Evolutionary conservation across 2,113 vertebrate genomes (phyloP), one percentile per base, ranked within the genome.

Genomic region (Mus spicilegus): DNA sequence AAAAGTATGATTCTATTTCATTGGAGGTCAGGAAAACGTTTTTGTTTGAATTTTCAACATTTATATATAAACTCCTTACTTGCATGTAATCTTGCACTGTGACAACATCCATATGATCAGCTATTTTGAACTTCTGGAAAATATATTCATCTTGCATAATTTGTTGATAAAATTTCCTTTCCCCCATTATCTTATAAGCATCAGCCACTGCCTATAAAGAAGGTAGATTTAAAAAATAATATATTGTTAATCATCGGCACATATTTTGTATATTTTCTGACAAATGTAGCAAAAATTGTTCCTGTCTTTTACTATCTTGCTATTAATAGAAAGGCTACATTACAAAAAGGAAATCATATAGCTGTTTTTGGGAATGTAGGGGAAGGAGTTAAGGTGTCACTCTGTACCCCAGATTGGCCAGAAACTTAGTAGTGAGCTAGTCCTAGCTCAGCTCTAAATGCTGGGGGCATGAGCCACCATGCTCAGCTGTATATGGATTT

Each of bases 11-110:
- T 90, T 87, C 2, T 95, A 90, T 93, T n/a, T 91, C 91, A n/a
- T 84, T 93, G 39, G 26, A 95, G 20, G 17, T 87, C 33, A 94
- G 54, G 30, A 93, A 96, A 82, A 11, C 17, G 70, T 82, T 65
- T 82, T 95, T 81, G 22, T 95, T 86, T 95, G 63, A 92, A 90
- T 95, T 87, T 94, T 96, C 86, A 89, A 20, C 0, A 36, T 78
- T 24, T 86, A 95, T 81, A 95, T 91, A 56, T 92, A 77, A 86
- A 54, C 95, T 95, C 89, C 97, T 97, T 98, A 98, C 98, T 91
- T 98, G 97, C 96, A 98, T 97, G 46, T 98, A 98, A 95, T 99
- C 98, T 96, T 98, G 97, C 87, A 97, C 36, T 78, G 98, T 98
- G 54, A 98, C 97, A 96, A 98, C 80, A 93, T 98, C 98, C 33